Conservation (phyloP, 2,797 vertebrate species). For the Phylloscopus collybita region DNA sequence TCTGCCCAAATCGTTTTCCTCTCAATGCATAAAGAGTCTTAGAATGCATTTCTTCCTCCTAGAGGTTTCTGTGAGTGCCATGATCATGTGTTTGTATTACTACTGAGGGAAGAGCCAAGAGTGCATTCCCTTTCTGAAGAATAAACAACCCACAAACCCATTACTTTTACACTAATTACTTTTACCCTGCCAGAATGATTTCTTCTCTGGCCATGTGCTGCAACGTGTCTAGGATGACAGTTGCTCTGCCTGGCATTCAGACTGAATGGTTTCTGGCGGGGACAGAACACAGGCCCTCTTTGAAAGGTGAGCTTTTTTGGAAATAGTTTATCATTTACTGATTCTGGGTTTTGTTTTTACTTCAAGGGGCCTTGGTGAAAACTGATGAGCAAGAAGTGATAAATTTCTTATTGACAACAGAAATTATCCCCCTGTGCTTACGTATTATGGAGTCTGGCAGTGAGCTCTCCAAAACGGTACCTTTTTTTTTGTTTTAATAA, state of each 20-base stretch:
- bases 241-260: not conserved
- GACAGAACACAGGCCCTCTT: not conserved
- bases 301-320: not conserved
- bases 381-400: constrained; percentile 99
- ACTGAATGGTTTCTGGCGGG: not conserved
- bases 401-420: constrained; percentile 96
- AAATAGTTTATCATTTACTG: not conserved
- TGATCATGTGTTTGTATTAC: not conserved
- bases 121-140: not conserved
- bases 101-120: not conserved
- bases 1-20: not conserved
- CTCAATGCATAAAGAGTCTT: not conserved
- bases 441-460: constrained; percentile 99
- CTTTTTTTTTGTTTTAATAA: not conserved
- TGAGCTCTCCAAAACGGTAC: constrained; percentile 97
- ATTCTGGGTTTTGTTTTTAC: not conserved
- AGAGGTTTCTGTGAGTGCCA: not conserved
- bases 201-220: not conserved
- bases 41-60: not conserved
- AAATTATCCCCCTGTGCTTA: constrained; percentile 97
- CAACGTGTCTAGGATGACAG: not conserved
- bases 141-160: not conserved
- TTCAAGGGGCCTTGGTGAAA: constrained; percentile 93
- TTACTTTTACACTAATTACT: not conserved
- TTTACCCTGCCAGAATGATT: not conserved